A percentile compares a stretch with the other conserved stretches of the same genome.
Evolutionary conservation across 2,113 vertebrate species (phyloP).

Genomic region (Typhlomys cinereus): DNA sequence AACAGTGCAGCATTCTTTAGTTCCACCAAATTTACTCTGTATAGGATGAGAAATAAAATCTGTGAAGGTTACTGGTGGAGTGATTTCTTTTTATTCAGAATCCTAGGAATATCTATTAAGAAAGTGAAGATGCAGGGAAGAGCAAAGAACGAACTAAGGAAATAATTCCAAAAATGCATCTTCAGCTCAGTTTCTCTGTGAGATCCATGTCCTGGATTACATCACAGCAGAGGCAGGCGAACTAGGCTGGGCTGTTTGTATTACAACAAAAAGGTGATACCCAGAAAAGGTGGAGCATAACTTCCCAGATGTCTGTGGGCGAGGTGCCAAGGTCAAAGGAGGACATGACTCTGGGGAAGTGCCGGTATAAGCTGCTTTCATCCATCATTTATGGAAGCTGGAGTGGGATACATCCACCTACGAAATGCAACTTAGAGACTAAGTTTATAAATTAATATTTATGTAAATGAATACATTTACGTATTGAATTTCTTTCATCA

Average conservation of each 20-base stretch:
- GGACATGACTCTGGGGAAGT: not conserved
- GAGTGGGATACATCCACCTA: no score
- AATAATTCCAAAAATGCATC: not conserved
- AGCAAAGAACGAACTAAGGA: not conserved
- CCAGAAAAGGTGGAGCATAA: not conserved
- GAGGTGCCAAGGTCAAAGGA: not conserved
- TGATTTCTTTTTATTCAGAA: not conserved
- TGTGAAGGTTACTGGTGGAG: not conserved
- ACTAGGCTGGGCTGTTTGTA: not conserved
- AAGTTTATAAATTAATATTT: not conserved
- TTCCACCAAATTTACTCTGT: not conserved
- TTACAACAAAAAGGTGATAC: not conserved
- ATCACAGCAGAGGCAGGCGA: not conserved
- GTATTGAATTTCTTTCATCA: not conserved
- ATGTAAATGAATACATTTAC: not conserved
- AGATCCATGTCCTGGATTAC: not conserved
- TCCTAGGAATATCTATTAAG: not conserved
- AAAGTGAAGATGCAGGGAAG: not conserved
- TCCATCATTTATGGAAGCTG: not conserved
- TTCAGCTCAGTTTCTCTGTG: not conserved
- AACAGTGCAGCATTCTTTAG: not conserved
- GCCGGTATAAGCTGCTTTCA: not conserved
- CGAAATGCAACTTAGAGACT: not conserved
- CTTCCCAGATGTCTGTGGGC: not conserved
- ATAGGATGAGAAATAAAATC: not conserved